Evolutionary conservation across 2,113 vertebrate species (phyloP), one percentile per base, ranked within the genome.

Genomic region (Euleptes europaea): DNA sequence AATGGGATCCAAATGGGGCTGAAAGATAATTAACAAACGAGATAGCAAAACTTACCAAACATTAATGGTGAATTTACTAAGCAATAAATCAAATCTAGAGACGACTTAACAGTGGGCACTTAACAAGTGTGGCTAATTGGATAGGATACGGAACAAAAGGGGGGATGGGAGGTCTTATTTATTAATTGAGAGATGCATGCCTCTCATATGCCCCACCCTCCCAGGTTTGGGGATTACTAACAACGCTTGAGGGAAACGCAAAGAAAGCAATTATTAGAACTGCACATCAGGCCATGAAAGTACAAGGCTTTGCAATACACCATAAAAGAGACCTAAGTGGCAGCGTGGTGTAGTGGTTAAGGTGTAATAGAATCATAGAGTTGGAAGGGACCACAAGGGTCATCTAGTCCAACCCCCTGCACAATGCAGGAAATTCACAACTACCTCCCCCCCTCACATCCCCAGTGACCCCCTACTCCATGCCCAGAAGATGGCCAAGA

Each of bases 61-160:
- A 65, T 85, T 80, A 85, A 80, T 65, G n/a, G 77, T 79, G 54
- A 80, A 65, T 80, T 63, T 80, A 80, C 51, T 4, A 65, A 40
- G 69, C 84, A 73, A 69, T 80, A 85, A 80, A 80, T 85, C 69
- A 85, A 85, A 80, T 5, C 28, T 49, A 73, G 79, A 73, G 51
- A 85, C 49, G 33, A 63, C n/a, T 38, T 38, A 79, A 23, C 47
- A 31, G 40, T 42, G 38, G 19, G 23, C 1, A 33, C 60, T 15
- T 44, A 65, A 79, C 23, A 3, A 65, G 8, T 33, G 42, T 1
- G 14, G 77, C 33, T 80, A 85, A 85, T 73, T 80, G 77, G 69
- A 73, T 51, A 47, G 69, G 69, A 66, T n/a, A 47, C 49, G 21
- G 15, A 40, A 28, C 31, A 23, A 31, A 47, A 84, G 67, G 31